A percentile compares a stretch with the other conserved stretches of the same genome.
These are phyloP conservation scores for Physocephala rufipes DNA, from an alignment of 2,888 invertebrate species.

Conservation along the genomic window DNA sequence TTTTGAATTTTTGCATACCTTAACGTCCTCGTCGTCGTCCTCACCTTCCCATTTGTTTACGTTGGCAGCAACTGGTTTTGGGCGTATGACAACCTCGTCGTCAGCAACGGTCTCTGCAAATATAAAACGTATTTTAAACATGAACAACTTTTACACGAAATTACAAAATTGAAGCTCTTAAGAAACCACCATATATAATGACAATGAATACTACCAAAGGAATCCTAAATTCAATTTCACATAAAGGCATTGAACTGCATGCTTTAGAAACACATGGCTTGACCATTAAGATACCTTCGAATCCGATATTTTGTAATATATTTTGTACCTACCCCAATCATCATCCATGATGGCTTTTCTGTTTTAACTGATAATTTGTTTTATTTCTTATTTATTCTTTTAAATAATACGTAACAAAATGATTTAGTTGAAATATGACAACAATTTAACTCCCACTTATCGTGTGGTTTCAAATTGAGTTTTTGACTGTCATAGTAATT, in stretches of 20 bases:
- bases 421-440: conserved; percentile 37
- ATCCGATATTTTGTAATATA: not conserved
- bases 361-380: conserved; percentile 39
- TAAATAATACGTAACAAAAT: conserved; percentile 15
- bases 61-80: conserved; percentile 67
- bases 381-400: not conserved
- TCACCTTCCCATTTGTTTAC: conserved; percentile 88
- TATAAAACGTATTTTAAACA: too few species aligned
- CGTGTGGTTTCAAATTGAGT: conserved; percentile 28
- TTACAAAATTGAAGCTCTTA: not conserved
- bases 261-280: not conserved
- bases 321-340: conserved; percentile 73
- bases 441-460: conserved; percentile 30
- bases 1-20: conserved; percentile 68
- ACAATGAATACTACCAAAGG: too few species aligned
- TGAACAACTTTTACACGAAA: too few species aligned
- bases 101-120: conserved; percentile 62
- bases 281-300: not conserved
- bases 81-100: conserved; percentile 76
- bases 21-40: conserved; percentile 86
- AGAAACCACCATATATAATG: too few species aligned
- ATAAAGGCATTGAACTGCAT: not conserved
- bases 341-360: conserved; percentile 69
- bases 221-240: too few species aligned
- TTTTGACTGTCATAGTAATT: too few species aligned